phyloP scores from a whole-genome alignment of 2,113 vertebrate genomes.

The Perca fluviatilis region DNA sequence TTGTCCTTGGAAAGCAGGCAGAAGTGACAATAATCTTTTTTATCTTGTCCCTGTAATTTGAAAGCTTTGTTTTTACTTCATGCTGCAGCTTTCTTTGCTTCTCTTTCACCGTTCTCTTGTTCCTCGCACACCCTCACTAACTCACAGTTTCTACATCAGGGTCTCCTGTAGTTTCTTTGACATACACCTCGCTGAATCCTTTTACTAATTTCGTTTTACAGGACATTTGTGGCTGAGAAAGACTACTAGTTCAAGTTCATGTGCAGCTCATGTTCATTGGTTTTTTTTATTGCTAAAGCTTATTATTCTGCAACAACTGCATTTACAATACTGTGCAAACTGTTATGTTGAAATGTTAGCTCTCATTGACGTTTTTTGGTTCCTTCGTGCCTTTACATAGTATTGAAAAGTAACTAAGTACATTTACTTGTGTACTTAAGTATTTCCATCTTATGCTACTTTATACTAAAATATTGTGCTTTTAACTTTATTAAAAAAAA shows the following conservation, averaged over 20 bases:
- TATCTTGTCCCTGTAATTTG: conserved; percentile 42
- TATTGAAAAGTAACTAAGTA: background rate
- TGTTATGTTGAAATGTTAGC: background rate
- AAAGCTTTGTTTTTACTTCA: conserved; percentile 44
- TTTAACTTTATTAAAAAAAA: background rate
- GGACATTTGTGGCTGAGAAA: background rate
- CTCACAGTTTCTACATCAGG: background rate
- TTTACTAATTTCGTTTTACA: background rate
- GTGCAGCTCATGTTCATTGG: no score
- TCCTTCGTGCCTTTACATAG: background rate
- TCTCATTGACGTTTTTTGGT: background rate
- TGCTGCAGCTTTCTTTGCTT: conserved; percentile 10
- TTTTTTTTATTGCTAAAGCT: no score
- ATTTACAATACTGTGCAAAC: background rate
- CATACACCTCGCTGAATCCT: background rate
- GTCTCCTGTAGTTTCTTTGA: background rate
- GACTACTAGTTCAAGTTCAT: background rate
- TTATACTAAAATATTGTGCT: background rate
- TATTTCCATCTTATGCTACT: background rate
- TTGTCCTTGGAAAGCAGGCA: conserved; percentile 43
- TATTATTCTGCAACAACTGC: background rate
- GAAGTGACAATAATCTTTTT: conserved; percentile 40
- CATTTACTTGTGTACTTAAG: no score
- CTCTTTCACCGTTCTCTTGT: conserved; percentile 9
- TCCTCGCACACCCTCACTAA: background rate